These are phyloP conservation scores for Metopolophium dirhodum DNA, from an alignment of 1,140 invertebrate species.

Conservation along the genomic window DNA sequence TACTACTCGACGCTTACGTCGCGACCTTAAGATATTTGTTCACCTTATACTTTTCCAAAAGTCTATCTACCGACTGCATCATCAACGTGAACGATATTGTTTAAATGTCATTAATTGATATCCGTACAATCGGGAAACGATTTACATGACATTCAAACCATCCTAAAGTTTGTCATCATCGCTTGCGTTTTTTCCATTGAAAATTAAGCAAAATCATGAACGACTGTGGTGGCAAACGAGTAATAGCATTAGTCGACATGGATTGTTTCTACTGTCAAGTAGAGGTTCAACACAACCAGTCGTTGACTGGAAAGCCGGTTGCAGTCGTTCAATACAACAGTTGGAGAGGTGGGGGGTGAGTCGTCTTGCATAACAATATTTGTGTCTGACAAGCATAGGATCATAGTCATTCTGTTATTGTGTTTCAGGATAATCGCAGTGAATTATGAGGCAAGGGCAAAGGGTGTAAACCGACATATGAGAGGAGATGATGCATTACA, in stretches of 20 bases:
- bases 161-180: not conserved
- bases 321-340: conserved; percentile 95
- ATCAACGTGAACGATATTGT: not conserved
- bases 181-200: not conserved
- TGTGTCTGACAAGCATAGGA: conserved; percentile 1
- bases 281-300: conserved; percentile 85
- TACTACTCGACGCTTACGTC: not conserved
- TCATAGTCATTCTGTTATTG: conserved; percentile 62
- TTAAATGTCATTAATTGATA: not conserved
- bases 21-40: not conserved
- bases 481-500: conserved; percentile 89
- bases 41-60: not conserved
- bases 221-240: conserved; percentile 65
- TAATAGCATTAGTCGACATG: conserved; percentile 94
- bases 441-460: conserved; percentile 91
- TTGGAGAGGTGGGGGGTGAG: conserved; percentile 88
- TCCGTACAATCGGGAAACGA: not conserved
- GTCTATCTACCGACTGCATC: not conserved
- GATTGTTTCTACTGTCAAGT: conserved; percentile 99
- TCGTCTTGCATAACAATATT: conserved; percentile 53
- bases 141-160: not conserved
- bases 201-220: conserved; percentile 11
- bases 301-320: conserved; percentile 83
- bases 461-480: conserved; percentile 88
- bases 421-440: conserved; percentile 89